These are phyloP conservation scores for Lacanobia oleracea DNA, from an alignment of 2,888 invertebrate species.

Conservation along the genomic window DNA sequence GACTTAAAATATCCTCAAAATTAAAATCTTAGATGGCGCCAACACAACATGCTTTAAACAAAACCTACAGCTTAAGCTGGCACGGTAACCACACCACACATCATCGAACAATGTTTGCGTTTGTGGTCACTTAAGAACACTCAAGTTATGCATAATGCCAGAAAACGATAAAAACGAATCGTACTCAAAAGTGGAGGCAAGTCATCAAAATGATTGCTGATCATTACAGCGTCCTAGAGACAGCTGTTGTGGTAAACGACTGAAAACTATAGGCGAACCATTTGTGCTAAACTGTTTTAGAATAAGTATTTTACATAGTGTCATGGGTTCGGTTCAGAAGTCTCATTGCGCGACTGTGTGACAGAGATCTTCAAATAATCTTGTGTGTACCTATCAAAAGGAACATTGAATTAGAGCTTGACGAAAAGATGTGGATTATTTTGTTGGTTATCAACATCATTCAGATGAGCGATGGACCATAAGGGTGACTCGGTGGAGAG, in stretches of 20 bases:
- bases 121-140: background rate
- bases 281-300: conserved; percentile 35
- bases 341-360: background rate
- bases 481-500: no score
- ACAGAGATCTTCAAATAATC: no score
- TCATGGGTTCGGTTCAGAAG: conserved; percentile 9
- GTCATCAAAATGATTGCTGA: conserved; percentile 49
- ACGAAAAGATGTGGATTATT: no score
- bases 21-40: no score
- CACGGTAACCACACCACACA: no score
- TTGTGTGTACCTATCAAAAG: no score
- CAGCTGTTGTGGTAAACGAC: conserved; percentile 15
- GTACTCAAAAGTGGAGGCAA: conserved; percentile 6
- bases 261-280: conserved; percentile 37
- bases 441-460: no score
- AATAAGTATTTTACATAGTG: background rate
- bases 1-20: no score
- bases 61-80: background rate
- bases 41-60: no score
- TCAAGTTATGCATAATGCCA: conserved; percentile 13
- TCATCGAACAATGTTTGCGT: background rate
- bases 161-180: conserved; percentile 13
- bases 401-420: no score
- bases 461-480: no score
- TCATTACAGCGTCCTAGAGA: conserved; percentile 30